Percentiles rank a stretch among this genome's conserved stretches.
Conservation (phyloP, 2,113 vertebrate species). For the Chunga burmeisteri region DNA sequence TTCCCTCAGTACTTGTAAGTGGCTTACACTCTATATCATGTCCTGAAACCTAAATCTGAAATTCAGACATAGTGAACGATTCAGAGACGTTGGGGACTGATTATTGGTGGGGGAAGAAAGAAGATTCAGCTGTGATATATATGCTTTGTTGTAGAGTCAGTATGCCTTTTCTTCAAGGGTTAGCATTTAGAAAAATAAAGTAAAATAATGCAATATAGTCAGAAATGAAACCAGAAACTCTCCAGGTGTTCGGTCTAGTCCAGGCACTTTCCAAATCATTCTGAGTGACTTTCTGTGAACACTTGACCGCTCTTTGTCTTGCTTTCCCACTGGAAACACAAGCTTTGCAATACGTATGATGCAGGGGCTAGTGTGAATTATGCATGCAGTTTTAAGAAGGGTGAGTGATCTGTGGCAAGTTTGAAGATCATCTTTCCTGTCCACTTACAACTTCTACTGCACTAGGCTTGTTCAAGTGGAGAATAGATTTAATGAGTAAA, state of each 20-base stretch:
- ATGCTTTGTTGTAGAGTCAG: not conserved
- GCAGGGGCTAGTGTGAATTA: not conserved
- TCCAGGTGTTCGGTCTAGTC: not conserved
- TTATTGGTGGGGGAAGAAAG: not conserved
- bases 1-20: not conserved
- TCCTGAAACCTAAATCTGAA: slow-evolving; percentile 1
- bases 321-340: not conserved
- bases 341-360: not conserved
- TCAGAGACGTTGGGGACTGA: not conserved
- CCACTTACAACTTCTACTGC: not conserved
- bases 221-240: not conserved
- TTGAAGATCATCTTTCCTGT: not conserved
- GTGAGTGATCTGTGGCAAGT: not conserved
- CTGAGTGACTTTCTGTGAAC: not conserved
- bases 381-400: not conserved
- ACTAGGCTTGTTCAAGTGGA: not conserved
- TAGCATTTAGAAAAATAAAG: not conserved
- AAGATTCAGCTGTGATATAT: not conserved
- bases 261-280: not conserved
- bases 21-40: not conserved
- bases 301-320: not conserved
- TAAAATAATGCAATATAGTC: not conserved
- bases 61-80: not conserved
- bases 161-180: not conserved
- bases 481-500: not conserved